These are phyloP conservation scores for Barnardius zonarius DNA, from an alignment of 2,113 vertebrate genomes.

Conservation along the genomic window DNA sequence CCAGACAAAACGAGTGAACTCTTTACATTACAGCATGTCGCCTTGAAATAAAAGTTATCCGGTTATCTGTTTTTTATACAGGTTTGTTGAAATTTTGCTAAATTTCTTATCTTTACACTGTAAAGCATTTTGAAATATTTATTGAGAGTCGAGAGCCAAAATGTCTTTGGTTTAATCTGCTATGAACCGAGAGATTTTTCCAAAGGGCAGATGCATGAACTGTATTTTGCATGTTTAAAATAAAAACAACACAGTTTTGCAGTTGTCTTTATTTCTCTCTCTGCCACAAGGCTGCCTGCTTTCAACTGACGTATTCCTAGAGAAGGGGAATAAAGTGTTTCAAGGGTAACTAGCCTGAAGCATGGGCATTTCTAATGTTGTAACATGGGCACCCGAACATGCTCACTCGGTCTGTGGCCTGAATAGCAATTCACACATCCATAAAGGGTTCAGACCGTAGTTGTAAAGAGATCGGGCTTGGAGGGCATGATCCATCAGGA, in stretches of 20 bases:
- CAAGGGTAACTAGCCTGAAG: background rate
- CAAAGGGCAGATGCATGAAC: constrained; percentile 85
- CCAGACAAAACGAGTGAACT: constrained; percentile 67
- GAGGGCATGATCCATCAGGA: background rate
- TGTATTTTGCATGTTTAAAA: constrained; percentile 94
- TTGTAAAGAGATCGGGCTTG: background rate
- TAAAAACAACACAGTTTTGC: constrained; percentile 78
- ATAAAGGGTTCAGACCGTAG: background rate
- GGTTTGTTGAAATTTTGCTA: constrained; percentile 93
- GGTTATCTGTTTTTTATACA: constrained; percentile 88
- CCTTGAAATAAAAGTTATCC: constrained; percentile 80
- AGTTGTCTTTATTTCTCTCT: constrained; percentile 74
- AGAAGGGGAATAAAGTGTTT: background rate
- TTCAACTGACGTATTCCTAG: background rate
- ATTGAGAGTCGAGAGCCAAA: constrained; percentile 75
- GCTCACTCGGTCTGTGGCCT: background rate
- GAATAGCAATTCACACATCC: background rate
- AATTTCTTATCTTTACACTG: constrained; percentile 92
- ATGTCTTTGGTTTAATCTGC: constrained; percentile 80
- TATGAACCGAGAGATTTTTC: constrained; percentile 75
- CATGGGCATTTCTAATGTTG: background rate
- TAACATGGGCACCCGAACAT: background rate
- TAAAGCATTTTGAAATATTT: constrained; percentile 90
- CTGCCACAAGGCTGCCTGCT: constrained; percentile 46
- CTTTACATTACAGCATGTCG: constrained; percentile 88